Base-by-base conservation (phyloP, 2,888 invertebrate genomes). In the Ornithoptera priamus region DNA sequence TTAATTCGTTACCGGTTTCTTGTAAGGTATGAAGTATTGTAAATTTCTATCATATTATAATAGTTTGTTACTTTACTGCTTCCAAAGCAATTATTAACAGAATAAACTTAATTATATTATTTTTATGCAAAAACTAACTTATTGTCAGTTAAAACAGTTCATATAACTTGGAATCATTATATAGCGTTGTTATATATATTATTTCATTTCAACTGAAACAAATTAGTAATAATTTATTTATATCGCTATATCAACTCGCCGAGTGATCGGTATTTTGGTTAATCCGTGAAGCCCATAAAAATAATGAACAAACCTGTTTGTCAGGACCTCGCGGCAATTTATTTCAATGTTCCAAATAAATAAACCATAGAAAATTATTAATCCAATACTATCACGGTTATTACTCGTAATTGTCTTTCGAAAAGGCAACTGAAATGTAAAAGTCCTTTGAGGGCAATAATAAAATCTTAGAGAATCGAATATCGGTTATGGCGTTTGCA, bases 371-470 rank as follows among this genome's bases (percentile, higher is more conserved):
- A 67, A 59, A 64, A 57, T 61, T 67, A 70, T 63, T 67, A 67
- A 67, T 64, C 39, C 46, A 39, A 59, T 39, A 46, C 1, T 22
- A 62, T 62, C 46, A 56, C n/a, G 59, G 57, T 57, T 36, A 65
- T 62, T 62, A 64, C 39, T 70, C 53, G 1, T 22, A 22, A 22
- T 22, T 22, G 1, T 22, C 22, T 50, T 62, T 60, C 60, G 36
- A 67, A 69, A 65, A 68, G 62, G 50, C 18, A 39, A 60, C 6
- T 15, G 30, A 39, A 46, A 5, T 30, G 30, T 30, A 61, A 69
- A 60, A 70, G 68, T 69, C 69, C 67, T 68, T 67, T 60, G 66
- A 60, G 68, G 66, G 70, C 69, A 69, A 71, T 67, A 71, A 66
- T 65, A 68, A 56, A 39, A 58, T 63, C 66, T 70, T 69, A 65